These are phyloP conservation scores for Rhagonycha lutea DNA, from an alignment of 2,888 invertebrate species.

Conservation along the genomic window DNA sequence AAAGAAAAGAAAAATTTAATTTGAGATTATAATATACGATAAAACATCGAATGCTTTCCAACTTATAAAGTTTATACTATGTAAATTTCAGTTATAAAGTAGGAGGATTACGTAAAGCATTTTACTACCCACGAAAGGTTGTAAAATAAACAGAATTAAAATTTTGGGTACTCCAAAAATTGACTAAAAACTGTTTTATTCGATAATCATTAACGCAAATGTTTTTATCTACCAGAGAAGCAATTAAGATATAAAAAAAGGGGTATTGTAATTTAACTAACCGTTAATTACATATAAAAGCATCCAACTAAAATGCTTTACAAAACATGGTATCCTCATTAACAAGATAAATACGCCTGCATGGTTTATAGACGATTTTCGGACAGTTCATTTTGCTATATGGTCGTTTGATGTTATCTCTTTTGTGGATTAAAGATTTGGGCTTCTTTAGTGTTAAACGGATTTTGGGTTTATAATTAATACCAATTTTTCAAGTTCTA, in stretches of 20 bases:
- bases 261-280: not conserved
- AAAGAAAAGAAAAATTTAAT: not conserved
- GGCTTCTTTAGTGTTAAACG: not conserved
- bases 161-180: not conserved
- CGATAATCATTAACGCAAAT: not conserved
- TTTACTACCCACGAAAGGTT: not conserved
- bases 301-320: not conserved
- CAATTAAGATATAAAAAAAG: not conserved
- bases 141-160: not conserved
- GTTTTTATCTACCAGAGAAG: not conserved
- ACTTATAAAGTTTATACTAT: not conserved
- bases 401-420: constrained; percentile 1
- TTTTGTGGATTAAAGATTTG: not conserved
- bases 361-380: not conserved
- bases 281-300: not conserved
- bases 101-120: not conserved
- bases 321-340: constrained; percentile 1
- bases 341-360: constrained; percentile 3
- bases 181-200: not conserved
- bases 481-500: not conserved
- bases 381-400: not conserved
- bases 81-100: not conserved
- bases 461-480: not conserved
- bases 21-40: not conserved
- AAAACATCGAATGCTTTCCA: not conserved